phyloP scores from a whole-genome alignment of 2,888 invertebrate genomes.

The Leptinotarsa rubiginosa region DNA sequence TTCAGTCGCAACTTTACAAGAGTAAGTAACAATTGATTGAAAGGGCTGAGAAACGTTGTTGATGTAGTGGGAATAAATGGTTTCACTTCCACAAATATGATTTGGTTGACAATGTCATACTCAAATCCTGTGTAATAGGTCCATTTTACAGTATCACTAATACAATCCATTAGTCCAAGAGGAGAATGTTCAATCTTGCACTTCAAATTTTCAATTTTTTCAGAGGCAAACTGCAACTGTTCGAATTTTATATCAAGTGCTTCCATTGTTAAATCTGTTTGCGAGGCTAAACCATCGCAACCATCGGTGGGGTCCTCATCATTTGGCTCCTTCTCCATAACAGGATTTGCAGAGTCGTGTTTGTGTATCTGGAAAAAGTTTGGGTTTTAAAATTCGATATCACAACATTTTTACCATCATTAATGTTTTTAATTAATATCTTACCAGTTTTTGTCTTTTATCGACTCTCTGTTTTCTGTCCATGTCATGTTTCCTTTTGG shows the following conservation, averaged over 20 bases:
- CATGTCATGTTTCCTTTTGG: too few relatives aligned
- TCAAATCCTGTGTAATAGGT: background rate
- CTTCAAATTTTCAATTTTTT: constrained; percentile 31
- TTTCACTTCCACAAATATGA: constrained; percentile 30
- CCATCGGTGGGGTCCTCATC: too few relatives aligned
- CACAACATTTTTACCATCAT: too few relatives aligned
- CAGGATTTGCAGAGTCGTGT: too few relatives aligned
- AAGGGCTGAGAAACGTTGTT: constrained; percentile 26
- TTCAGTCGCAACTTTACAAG: constrained; percentile 38
- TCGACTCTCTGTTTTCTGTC: too few relatives aligned
- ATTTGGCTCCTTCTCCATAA: too few relatives aligned
- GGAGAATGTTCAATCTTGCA: constrained; percentile 26
- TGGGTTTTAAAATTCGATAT: too few relatives aligned
- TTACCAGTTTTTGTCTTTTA: too few relatives aligned
- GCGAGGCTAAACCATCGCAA: background rate
- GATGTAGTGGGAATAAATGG: constrained; percentile 30
- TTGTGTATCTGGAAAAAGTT: too few relatives aligned
- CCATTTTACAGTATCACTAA: constrained; percentile 28
- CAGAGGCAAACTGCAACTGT: constrained; percentile 31
- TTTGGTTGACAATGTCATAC: too few relatives aligned
- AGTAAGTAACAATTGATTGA: constrained; percentile 33
- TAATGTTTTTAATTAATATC: too few relatives aligned
- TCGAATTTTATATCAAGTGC: constrained; percentile 31
- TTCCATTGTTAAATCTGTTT: constrained; percentile 38
- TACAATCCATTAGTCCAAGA: too few relatives aligned